Base-by-base conservation (phyloP, 2,888 invertebrate genomes). In the Sipha maydis region DNA sequence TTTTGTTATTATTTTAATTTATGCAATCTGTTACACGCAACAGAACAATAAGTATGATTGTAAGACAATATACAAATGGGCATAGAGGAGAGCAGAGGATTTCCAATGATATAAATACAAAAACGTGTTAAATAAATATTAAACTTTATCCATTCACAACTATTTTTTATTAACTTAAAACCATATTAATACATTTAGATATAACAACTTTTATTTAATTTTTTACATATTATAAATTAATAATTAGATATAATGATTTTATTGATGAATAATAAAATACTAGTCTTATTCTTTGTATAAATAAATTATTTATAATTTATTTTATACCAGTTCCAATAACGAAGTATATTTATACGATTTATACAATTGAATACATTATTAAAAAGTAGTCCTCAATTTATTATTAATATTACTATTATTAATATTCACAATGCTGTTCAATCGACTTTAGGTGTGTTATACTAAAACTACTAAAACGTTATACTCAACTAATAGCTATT, bases 241-340 rank as follows among this genome's bases (percentile, higher is more conserved):
- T 56, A 5, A 61, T 80, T 67, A 28, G 9, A 38, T 67, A 80
- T 67, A 41, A 80, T 67, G 67, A 38, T 80, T 67, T 38, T 69
- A 80, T 80, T 80, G 38, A 67, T 38, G 61, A 80, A 67, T 80
- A 67, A 17, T 80, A 8, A 38, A 78, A 61, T 38, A 28, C 21
- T 19, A 67, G 41, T 11, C 9, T 54, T 75, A 56, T 73, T 56
- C 19, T 31, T 19, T 17, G 7, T 56, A 19, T 34, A 38, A 56
- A 83, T 83, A 75, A 83, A 75, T 83, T 75, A 75, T 75, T 34
- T 2, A 73, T 38, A 83, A 75, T 38, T 31, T 73, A 54, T 83
- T 56, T 56, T 14, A 83, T 73, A 83, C 83, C 83, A 31, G 83
- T 83, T 83, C 4, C 38, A 56, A 83, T 48, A 75, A 83, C 41